These are phyloP conservation scores for Phalanger gymnotis DNA, from an alignment of 2,797 vertebrate species.

Conservation along the genomic window DNA sequence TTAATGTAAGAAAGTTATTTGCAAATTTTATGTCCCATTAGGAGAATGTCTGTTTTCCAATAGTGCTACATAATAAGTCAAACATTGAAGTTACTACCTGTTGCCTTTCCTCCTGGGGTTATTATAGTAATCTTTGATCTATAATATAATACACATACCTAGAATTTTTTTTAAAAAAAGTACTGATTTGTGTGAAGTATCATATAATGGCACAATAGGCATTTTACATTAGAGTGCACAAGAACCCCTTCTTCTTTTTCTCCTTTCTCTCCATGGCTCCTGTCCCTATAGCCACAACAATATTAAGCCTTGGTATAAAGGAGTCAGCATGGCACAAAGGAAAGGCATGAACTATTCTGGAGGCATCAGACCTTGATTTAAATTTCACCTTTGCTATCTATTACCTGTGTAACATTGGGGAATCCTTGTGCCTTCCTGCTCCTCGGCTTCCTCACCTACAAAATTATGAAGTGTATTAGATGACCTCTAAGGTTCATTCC, in stretches of 20 bases:
- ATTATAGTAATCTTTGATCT: constrained; percentile 39
- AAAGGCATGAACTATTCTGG: background rate
- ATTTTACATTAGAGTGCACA: constrained; percentile 28
- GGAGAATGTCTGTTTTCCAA: constrained; percentile 9
- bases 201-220: background rate
- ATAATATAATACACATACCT: constrained; percentile 28
- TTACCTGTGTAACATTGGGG: background rate
- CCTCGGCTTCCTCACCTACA: background rate
- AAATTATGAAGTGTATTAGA: background rate
- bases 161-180: constrained; percentile 15
- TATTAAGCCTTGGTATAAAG: background rate
- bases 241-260: background rate
- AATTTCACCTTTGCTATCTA: background rate
- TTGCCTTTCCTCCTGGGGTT: constrained; percentile 5
- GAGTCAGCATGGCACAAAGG: background rate
- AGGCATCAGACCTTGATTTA: background rate
- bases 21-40: background rate
- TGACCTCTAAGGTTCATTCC: background rate
- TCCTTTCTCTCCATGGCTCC: background rate
- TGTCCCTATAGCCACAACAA: background rate
- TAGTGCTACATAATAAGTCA: background rate
- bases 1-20: constrained; percentile 15
- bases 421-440: background rate
- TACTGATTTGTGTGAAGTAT: background rate
- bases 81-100: constrained; percentile 26